phyloP scores from a whole-genome alignment of 2,113 vertebrate genomes.

The Eclectus roratus region DNA sequence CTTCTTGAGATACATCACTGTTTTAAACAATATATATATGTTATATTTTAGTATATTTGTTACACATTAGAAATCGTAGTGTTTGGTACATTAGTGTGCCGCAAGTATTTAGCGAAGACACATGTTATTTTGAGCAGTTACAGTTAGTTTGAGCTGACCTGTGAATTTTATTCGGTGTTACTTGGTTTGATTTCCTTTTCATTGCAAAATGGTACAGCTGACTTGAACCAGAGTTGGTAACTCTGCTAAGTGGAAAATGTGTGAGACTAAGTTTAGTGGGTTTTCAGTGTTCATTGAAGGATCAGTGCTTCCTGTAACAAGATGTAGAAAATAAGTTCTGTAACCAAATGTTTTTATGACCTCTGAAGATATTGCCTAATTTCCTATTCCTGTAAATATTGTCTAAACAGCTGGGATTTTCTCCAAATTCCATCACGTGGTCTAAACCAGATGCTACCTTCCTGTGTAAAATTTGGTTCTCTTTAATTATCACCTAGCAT shows the following conservation, averaged over 20 bases:
- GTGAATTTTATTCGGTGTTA: background rate
- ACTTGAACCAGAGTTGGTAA: background rate
- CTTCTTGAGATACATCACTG: background rate
- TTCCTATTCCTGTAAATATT: background rate
- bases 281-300: background rate
- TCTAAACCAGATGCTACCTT: background rate
- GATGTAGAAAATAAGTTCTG: background rate
- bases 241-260: background rate
- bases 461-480: background rate
- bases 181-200: background rate
- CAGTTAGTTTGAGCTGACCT: background rate
- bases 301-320: background rate
- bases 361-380: background rate
- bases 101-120: background rate
- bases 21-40: background rate
- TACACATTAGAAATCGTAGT: background rate
- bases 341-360: background rate
- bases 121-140: background rate
- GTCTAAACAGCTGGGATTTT: background rate
- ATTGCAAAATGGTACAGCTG: background rate
- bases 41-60: background rate
- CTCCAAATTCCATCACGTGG: background rate
- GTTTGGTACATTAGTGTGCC: background rate
- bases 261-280: background rate
- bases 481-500: background rate